Conservation (phyloP, 2,888 invertebrate genomes). For the Rhagonycha lutea region DNA sequence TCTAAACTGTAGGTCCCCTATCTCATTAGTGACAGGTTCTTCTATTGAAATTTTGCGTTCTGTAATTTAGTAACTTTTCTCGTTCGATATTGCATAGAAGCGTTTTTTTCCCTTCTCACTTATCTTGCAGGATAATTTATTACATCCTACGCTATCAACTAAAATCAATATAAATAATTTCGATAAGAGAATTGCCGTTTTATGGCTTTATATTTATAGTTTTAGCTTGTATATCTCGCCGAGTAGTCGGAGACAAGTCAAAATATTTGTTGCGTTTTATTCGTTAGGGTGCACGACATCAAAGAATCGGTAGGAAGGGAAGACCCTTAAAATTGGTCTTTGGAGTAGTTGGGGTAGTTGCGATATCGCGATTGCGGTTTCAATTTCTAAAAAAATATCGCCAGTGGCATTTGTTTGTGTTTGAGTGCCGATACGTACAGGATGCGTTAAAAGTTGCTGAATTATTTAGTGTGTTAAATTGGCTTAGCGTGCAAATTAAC, state of each 20-base stretch:
- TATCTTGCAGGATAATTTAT: neutral
- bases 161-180: conserved; percentile 1
- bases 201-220: neutral
- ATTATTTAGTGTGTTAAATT: neutral
- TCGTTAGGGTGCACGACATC: neutral
- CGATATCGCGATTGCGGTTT: neutral
- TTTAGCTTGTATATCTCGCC: neutral
- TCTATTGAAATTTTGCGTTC: too few species aligned
- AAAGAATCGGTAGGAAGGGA: neutral
- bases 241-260: neutral
- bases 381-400: neutral
- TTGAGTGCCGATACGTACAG: neutral
- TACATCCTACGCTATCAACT: neutral
- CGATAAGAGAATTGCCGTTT: conserved; percentile 1
- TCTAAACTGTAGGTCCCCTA: too few species aligned
- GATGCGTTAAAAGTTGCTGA: neutral
- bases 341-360: neutral
- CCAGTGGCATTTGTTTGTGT: neutral
- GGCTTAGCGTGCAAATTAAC: neutral
- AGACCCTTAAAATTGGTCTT: neutral
- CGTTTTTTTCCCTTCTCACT: neutral
- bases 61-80: neutral
- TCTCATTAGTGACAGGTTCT: too few species aligned
- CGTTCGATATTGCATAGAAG: neutral
- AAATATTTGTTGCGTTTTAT: neutral